Percentiles rank a stretch among this genome's conserved stretches.
Conservation (phyloP, 2,797 vertebrate species). For the Calcarius lapponicus region DNA sequence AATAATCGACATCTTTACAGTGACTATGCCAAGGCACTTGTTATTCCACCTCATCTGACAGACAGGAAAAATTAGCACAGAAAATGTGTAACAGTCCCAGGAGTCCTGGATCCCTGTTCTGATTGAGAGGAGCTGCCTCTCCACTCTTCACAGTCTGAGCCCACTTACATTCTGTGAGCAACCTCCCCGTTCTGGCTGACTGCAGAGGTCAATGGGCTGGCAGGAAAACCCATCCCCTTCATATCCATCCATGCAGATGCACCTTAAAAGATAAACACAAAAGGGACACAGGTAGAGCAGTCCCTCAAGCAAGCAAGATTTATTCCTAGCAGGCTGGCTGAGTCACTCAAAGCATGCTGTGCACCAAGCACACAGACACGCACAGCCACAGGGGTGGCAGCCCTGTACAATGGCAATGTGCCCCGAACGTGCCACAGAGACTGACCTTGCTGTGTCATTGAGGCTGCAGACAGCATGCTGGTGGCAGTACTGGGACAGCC, state of each 20-base stretch:
- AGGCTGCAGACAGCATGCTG: conserved; percentile 82
- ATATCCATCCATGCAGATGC: conserved; percentile 87
- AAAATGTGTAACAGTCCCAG: background rate
- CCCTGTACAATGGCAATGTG: background rate
- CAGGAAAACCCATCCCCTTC: conserved; percentile 92
- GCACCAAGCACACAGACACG: background rate
- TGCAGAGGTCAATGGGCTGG: conserved; percentile 81
- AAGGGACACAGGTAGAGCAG: background rate
- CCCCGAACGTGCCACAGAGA: background rate
- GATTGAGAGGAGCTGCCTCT: background rate
- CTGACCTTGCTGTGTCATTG: conserved; percentile 76
- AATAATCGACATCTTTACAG: background rate
- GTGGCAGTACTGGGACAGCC: conserved; percentile 83
- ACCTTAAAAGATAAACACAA: conserved; percentile 76
- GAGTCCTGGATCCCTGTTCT: background rate
- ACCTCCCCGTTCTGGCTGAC: conserved; percentile 78
- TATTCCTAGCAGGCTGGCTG: background rate
- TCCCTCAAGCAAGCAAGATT: background rate
- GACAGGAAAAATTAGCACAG: background rate
- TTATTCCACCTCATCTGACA: background rate
- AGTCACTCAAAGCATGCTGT: background rate
- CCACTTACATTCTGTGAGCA: conserved; percentile 88
- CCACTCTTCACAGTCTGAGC: fast-evolving
- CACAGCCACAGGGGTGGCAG: background rate
- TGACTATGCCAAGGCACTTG: background rate